These are phyloP conservation scores for Acanthurus leucopareius DNA, from an alignment of 2,797 vertebrate genomes.

Conservation along the genomic window DNA sequence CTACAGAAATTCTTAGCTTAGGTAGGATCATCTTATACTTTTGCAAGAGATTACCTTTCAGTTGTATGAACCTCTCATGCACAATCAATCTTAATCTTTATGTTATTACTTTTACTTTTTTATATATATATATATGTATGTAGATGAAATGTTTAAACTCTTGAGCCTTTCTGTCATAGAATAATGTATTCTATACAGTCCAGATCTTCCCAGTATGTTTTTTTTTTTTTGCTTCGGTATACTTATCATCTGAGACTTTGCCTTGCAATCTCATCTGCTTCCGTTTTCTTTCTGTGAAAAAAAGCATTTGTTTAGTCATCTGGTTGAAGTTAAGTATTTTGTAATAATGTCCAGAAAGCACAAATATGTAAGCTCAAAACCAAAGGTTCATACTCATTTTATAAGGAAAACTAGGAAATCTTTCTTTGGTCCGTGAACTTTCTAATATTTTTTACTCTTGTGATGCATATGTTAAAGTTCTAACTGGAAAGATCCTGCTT, in stretches of 20 bases:
- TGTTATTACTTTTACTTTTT: conserved; percentile 37
- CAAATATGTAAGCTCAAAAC: conserved; percentile 79
- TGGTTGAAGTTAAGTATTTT: conserved; percentile 53
- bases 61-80: conserved; percentile 83
- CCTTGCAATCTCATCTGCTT: conserved; percentile 49
- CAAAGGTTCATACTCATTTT: conserved; percentile 80
- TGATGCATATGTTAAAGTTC: conserved; percentile 61
- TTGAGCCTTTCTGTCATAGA: conserved; percentile 69
- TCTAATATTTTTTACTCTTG: conserved; percentile 62
- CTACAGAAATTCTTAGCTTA: conserved; percentile 72
- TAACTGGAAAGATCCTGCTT: conserved; percentile 73
- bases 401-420: conserved; percentile 44
- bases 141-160: conserved; percentile 76
- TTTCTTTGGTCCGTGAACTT: conserved; percentile 59
- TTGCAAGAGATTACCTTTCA: conserved; percentile 81
- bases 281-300: conserved; percentile 20
- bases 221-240: conserved; percentile 41
- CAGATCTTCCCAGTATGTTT: conserved; percentile 60
- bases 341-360: conserved; percentile 54
- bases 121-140: conserved; percentile 70
- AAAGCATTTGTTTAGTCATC: conserved; percentile 39
- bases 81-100: conserved; percentile 83
- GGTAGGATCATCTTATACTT: conserved; percentile 77
- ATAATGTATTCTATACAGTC: conserved; percentile 68
- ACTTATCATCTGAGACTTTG: conserved; percentile 51